Conservation (phyloP, 2,888 invertebrate genomes). For the Nemapogon koenigi region DNA sequence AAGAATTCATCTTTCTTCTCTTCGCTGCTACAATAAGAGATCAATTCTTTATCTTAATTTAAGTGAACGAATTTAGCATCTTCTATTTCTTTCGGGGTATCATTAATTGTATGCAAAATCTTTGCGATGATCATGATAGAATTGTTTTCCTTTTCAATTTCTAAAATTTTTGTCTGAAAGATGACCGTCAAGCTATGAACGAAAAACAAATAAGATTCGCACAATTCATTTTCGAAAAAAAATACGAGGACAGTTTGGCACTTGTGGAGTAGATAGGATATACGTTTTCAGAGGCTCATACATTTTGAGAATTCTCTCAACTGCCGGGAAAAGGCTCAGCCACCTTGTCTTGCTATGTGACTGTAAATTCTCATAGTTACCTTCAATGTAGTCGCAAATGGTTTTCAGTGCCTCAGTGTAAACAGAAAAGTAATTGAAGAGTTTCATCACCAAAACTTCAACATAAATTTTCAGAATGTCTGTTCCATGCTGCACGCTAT, state of each 20-base stretch:
- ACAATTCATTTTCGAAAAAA: conserved; percentile 6
- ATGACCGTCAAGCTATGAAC: conserved; percentile 17
- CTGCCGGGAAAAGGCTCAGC: conserved; percentile 21
- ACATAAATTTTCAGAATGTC: conserved; percentile 15
- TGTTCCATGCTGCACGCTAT: conserved; percentile 16
- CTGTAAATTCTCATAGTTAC: conserved; percentile 18
- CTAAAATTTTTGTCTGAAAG: conserved; percentile 16
- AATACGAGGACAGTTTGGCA: conserved; percentile 2
- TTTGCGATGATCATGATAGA: conserved; percentile 15
- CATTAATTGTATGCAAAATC: conserved; percentile 10
- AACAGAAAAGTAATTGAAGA: conserved; percentile 15
- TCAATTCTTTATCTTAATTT: conserved; percentile 12
- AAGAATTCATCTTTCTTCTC: no score
- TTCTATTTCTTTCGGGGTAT: conserved; percentile 6
- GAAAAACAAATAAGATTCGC: conserved; percentile 14
- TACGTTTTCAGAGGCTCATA: conserved; percentile 20
- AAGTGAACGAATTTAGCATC: conserved; percentile 16
- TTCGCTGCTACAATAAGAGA: conserved; percentile 1
- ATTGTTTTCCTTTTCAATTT: conserved; percentile 17
- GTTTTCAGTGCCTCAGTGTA: conserved; percentile 15
- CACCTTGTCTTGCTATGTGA: conserved; percentile 20
- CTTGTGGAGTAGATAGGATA: conserved; percentile 16
- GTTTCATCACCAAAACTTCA: conserved; percentile 12
- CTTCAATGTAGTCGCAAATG: conserved; percentile 14
- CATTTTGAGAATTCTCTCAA: conserved; percentile 21